Evolutionary conservation across 1,140 invertebrate species (phyloP), one percentile per base, ranked within the genome.

Genomic region (Trialeurodes vaporariorum): DNA sequence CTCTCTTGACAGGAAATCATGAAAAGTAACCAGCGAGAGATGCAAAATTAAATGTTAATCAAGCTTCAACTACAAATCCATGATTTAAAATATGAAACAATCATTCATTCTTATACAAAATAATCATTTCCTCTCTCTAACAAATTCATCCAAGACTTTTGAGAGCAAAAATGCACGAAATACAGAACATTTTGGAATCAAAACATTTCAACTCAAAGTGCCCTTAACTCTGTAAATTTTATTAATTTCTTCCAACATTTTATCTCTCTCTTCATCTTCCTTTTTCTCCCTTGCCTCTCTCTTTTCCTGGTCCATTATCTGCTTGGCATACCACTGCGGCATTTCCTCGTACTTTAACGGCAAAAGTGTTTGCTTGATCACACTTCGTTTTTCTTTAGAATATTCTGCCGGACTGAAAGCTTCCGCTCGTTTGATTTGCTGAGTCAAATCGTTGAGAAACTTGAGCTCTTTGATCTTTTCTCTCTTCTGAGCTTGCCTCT

Each of bases 401-500:
- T 78, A 79, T 21, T 71, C 66, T 65, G 75, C 73, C 5, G 80
- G 75, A 70, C 79, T 75, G 73, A 81, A 81, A 17, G 74, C 71
- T 58, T 79, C 73, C 13, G 75, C 78, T 25, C 73, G 70, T 65
- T 86, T 85, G 25, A 91, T 83, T 72, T 89, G 81, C 0, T 81
- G 76, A 68, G 90, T 77, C 0, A 92, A 76, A 63, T 83, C 79
- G 1, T 82, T 83, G 72, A 92, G 87, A 77, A 93, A 94, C 1
- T 74, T 75, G 74, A 88, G 92, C 71, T 93, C 90, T 73, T 87
- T 92, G 61, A 80, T 80, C 60, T 86, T 77, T 71, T 86, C 85
- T 66, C 89, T 82, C 23, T 82, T 85, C 72, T 86, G 83, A 68
- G 83, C 84, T 27, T 83, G 77, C 74, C 88, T 91, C n/a, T 82